phyloP scores from a whole-genome alignment of 2,888 invertebrate species.

The Beris chalybata region DNA sequence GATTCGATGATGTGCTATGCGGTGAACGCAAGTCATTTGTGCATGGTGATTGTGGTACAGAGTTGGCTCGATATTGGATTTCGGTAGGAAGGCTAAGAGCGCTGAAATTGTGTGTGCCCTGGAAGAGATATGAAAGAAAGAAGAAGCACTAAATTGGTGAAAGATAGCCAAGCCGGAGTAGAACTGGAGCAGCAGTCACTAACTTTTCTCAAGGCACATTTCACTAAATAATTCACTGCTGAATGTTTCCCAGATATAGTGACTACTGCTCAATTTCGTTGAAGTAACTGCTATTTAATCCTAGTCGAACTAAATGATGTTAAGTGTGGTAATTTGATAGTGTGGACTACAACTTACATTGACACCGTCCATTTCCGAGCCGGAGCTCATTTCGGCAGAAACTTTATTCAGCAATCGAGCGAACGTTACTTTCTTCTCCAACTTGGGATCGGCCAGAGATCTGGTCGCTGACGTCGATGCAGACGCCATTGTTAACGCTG shows the following conservation, averaged over 20 bases:
- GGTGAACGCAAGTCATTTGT: slow-evolving; percentile 64
- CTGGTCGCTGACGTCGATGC: slow-evolving; percentile 59
- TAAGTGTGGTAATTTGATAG: background rate
- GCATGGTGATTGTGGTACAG: slow-evolving; percentile 67
- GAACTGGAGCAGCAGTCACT: too few species aligned
- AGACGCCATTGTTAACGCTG: slow-evolving; percentile 50
- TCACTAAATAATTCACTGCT: too few species aligned
- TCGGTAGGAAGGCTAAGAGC: slow-evolving; percentile 51
- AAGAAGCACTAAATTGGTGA: slow-evolving; percentile 16
- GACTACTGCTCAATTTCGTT: too few species aligned
- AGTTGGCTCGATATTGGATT: slow-evolving; percentile 54
- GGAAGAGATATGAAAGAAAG: slow-evolving; percentile 19
- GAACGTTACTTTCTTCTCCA: slow-evolving; percentile 79
- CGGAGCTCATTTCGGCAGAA: slow-evolving; percentile 76
- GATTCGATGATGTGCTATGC: slow-evolving; percentile 73
- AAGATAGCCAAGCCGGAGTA: background rate
- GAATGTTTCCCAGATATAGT: too few species aligned
- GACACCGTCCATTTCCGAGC: slow-evolving; percentile 68
- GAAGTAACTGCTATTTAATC: too few species aligned
- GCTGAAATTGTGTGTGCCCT: slow-evolving; percentile 49
- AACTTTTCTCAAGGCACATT: too few species aligned
- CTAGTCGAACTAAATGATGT: too few species aligned
- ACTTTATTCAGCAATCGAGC: slow-evolving; percentile 73
- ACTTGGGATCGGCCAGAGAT: slow-evolving; percentile 65
- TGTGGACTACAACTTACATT: slow-evolving; percentile 50